Base-by-base conservation (phyloP, 92 coral and sea anemone species). In the Actinostola sp. region DNA sequence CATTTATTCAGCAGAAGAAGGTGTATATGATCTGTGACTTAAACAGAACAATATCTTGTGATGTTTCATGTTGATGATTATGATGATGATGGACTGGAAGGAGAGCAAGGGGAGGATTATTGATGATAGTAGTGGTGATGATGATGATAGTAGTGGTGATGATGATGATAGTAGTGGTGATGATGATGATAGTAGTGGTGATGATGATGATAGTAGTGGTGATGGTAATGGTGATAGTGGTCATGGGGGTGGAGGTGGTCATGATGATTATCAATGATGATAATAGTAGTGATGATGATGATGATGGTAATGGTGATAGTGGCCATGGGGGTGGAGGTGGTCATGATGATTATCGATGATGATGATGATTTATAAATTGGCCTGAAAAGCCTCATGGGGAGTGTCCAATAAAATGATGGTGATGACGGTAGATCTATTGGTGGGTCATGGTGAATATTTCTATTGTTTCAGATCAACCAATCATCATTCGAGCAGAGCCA, bases 401-500 rank as follows among this genome's bases (percentile, higher is more conserved):
- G n/a, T n/a, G n/a, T n/a, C n/a, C n/a, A 20, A 11, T 39, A 39
- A 39, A 46, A 19, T 46, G 23, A 2, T 46, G 2, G 23, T 46
- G n/a, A 13, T 13, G 23, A 46, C 5, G 53, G n/a, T 46, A 19
- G 3, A 46, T 3, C 0, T 31, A 17, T 10, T 61, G 32, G 17
- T 31, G 50, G 68, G 4, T 15, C 15, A 46, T 29, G 56, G 5
- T 8, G 29, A 19, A n/a, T n/a, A n/a, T n/a, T n/a, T 69, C 27
- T 25, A 0, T 11, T 30, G 25, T 86, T 65, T 51, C 27, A 93
- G 96, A 79, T 44, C 81, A 78, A 80, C 89, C 92, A 29, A 81
- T 91, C 51, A 78, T 88, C 25, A 78, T 94, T 51, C 91, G 98
- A 13, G 98, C 97, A 4, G 98, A 94, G 36, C 98, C 98, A 19